Evolutionary conservation across 1,140 invertebrate species (phyloP), one percentile per base, ranked within the genome.

Genomic region (Trachelipus rathkii): DNA sequence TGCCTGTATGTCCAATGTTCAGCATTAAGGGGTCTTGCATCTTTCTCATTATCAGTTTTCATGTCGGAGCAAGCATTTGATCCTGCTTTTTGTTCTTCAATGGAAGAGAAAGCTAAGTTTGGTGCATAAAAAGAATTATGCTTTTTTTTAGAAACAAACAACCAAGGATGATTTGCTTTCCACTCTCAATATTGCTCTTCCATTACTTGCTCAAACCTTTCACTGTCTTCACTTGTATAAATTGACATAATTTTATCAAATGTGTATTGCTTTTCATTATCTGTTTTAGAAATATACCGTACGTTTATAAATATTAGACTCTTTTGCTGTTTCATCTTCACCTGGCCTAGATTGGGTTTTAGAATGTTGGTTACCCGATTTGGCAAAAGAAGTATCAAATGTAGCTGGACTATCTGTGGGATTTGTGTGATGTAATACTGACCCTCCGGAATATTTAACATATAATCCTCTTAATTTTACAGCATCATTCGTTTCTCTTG

Each of bases 141-240:
- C 23, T 89, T 87, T 21, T 90, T 86, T 84, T 97, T 95, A 15
- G 92, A 91, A 79, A 95, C 90, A 84, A 95, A 96, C 43, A 98
- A 87, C 88, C 95, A 94, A 0, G 92, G 88, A 85, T 94, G 92
- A 85, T 67, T 86, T 83, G 15, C 88, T 87, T 81, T 91, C 82
- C 43, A 84, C 44, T 72, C 45, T 50, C 70, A 45, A 45, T 77
- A 74, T 0, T 91, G 89, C 82, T 94, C 90, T 69, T 90, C 87
- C 82, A 97, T 92, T 50, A 99, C 92, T 79, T 95, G 92, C 82
- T 94, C 89, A 84, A 99, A 99, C 84, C 96, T 97, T 45, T 94
- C 91, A 86, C 98, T 98, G 83, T 99, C 97, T 87, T 99, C 97
- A 85, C 95, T 98, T 0, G 96, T 99, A 83, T 95, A 92, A n/a